Conservation (phyloP, 1,140 invertebrate genomes). For the Pteromalus puparum region DNA sequence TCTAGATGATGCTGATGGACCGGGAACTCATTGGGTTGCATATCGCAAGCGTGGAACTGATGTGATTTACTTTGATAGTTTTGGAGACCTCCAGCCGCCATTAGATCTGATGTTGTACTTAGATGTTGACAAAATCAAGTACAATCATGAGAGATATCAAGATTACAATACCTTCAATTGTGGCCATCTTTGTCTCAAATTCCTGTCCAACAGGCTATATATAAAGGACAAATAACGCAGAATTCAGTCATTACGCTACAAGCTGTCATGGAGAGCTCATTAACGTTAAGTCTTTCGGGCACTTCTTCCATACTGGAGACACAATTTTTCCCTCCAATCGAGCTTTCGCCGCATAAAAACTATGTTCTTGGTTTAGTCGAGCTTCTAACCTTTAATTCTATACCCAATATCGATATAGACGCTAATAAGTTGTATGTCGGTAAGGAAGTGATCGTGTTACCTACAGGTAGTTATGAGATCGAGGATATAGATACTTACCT, state of each 20-base stretch:
- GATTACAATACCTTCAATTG: conserved; percentile 53
- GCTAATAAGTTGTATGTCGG: neutral
- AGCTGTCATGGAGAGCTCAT: neutral
- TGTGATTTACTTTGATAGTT: conserved; percentile 63
- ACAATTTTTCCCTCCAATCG: too few relatives aligned
- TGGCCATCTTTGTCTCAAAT: conserved; percentile 55
- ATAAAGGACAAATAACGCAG: too few relatives aligned
- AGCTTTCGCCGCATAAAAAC: too few relatives aligned
- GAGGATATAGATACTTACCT: neutral
- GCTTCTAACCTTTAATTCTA: neutral
- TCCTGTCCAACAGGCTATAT: too few relatives aligned
- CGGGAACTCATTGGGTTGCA: conserved; percentile 63
- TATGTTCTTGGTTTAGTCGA: neutral
- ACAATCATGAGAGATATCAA: conserved; percentile 41
- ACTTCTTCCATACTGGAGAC: too few relatives aligned
- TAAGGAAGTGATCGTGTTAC: neutral
- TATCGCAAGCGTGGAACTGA: conserved; percentile 59
- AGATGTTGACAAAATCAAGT: conserved; percentile 31
- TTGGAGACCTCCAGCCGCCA: conserved; percentile 61
- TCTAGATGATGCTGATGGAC: conserved; percentile 56
- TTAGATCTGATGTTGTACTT: conserved; percentile 59
- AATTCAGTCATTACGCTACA: too few relatives aligned
- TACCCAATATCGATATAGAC: neutral
- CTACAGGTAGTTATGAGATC: neutral
- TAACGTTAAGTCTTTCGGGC: neutral